Evolutionary conservation across 2,113 vertebrate genomes (phyloP).

Genomic region (Tympanuchus pallidicinctus): DNA sequence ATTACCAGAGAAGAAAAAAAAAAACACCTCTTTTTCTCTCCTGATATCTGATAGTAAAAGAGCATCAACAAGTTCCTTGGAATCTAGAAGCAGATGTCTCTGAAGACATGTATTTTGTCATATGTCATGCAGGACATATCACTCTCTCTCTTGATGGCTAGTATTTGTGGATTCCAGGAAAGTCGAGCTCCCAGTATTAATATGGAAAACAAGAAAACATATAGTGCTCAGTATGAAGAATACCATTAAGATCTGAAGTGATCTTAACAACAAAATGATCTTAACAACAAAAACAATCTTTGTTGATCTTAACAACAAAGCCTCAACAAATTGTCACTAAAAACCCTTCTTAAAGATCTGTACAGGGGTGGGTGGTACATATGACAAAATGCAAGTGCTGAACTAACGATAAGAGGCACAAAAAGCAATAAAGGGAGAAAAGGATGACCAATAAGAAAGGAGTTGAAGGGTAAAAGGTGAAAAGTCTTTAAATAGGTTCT

Average conservation of each 20-base stretch:
- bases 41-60: neutral
- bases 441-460: neutral
- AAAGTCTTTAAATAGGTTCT: neutral
- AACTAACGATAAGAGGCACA: neutral
- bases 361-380: neutral
- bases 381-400: neutral
- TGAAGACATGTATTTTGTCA: neutral
- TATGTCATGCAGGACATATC: neutral
- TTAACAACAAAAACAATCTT: no score
- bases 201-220: neutral
- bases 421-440: neutral
- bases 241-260: fast-evolving
- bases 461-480: neutral
- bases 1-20: neutral
- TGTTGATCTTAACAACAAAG: neutral
- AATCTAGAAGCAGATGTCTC: fast-evolving
- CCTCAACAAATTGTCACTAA: neutral
- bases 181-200: neutral
- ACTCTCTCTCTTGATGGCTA: no score
- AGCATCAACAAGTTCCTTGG: neutral
- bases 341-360: neutral
- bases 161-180: neutral
- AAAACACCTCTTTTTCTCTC: neutral
- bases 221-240: neutral
- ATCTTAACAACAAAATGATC: no score